Percentiles rank a stretch among this genome's conserved stretches.
Conservation (phyloP, 92 coral and sea anemone genomes). For the Phenganax marumi region DNA sequence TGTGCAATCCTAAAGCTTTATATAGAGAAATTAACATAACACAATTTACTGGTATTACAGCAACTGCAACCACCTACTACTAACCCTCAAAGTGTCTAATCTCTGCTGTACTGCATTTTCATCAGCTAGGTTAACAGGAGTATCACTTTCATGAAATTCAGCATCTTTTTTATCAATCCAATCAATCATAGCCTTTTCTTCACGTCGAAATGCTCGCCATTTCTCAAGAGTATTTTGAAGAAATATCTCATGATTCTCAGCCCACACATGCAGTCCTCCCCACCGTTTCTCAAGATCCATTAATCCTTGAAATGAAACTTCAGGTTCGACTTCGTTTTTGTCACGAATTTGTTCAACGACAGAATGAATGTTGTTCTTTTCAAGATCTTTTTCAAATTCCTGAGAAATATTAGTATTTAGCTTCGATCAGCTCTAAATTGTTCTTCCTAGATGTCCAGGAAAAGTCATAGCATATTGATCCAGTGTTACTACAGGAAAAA, state of each 20-base stretch:
- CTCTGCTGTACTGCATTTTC: constrained; percentile 29
- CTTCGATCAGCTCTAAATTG: not conserved
- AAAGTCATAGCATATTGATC: too few relatives aligned
- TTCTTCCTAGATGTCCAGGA: not conserved
- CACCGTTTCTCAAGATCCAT: constrained; percentile 19
- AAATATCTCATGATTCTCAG: not conserved
- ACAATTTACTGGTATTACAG: not conserved
- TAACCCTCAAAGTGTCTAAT: not conserved
- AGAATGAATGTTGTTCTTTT: constrained; percentile 26
- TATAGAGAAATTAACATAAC: not conserved
- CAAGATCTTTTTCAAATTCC: constrained; percentile 22
- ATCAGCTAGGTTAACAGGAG: constrained; percentile 25
- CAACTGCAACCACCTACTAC: not conserved
- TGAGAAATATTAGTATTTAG: not conserved
- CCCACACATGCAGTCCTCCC: constrained; percentile 17
- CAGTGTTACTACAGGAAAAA: too few relatives aligned
- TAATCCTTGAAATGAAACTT: constrained; percentile 6
- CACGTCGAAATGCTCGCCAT: constrained; percentile 18
- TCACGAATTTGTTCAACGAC: constrained; percentile 22
- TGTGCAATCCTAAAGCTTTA: too few relatives aligned
- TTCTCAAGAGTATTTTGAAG: constrained; percentile 17
- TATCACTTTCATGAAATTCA: not conserved
- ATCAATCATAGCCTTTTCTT: constrained; percentile 7
- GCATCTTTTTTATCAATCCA: constrained; percentile 25
- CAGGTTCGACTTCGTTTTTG: constrained; percentile 19